Evolutionary conservation across 2,797 vertebrate species (phyloP).

Genomic region (Rhinatrema bivittatum): DNA sequence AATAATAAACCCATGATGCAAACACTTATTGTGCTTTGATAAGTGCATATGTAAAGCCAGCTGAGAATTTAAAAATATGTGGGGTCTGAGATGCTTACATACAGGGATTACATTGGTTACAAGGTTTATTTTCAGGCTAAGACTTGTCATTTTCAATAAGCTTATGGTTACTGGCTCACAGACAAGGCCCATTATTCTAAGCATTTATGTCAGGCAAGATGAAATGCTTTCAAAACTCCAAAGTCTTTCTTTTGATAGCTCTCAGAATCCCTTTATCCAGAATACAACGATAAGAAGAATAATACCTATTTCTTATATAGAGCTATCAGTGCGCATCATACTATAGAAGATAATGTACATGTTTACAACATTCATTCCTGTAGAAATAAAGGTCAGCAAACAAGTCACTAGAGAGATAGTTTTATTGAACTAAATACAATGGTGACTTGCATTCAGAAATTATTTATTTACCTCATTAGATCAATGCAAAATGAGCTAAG

Average conservation of each 20-base stretch:
- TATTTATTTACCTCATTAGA: too few relatives aligned
- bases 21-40: constrained; percentile 8
- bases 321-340: too few relatives aligned
- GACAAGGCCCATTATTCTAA: background rate
- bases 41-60: constrained; percentile 12
- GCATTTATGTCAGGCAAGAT: background rate
- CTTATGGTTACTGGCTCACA: constrained; percentile 7
- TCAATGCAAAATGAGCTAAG: too few relatives aligned
- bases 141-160: constrained; percentile 11
- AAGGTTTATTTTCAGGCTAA: background rate
- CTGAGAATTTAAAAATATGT: constrained; percentile 5
- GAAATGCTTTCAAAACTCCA: background rate
- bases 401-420: too few relatives aligned
- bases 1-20: constrained; percentile 15
- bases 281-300: too few relatives aligned
- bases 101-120: constrained; percentile 1
- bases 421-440: too few relatives aligned
- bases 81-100: constrained; percentile 6
- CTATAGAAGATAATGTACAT: too few relatives aligned
- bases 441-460: too few relatives aligned
- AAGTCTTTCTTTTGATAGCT: constrained; percentile 1
- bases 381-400: too few relatives aligned
- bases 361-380: too few relatives aligned
- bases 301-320: too few relatives aligned
- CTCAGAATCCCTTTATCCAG: background rate